These are phyloP conservation scores for Leptothorax acervorum DNA, from an alignment of 2,888 invertebrate species.

Conservation along the genomic window DNA sequence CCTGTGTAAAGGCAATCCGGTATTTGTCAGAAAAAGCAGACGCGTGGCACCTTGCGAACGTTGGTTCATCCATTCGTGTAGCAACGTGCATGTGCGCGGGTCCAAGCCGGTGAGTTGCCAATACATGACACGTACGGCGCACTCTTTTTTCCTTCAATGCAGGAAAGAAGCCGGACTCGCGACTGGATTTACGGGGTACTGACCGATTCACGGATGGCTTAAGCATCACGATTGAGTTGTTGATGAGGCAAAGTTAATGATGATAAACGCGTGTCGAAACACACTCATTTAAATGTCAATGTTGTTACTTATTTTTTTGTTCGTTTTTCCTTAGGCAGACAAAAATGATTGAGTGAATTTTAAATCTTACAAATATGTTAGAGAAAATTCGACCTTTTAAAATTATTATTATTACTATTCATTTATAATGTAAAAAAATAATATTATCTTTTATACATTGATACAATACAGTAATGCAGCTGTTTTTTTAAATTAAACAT, in stretches of 20 bases:
- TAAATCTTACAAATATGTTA: not conserved
- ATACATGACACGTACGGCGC: conserved; percentile 72
- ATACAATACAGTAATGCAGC: not conserved
- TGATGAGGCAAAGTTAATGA: conserved; percentile 25
- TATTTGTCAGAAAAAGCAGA: conserved; percentile 67
- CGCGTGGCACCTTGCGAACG: conserved; percentile 69
- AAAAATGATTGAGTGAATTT: not conserved
- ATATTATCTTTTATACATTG: not conserved
- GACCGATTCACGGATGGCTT: conserved; percentile 44
- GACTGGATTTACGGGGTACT: conserved; percentile 71
- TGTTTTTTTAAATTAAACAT: not conserved
- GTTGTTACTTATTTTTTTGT: not conserved
- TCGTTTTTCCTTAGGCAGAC: not conserved
- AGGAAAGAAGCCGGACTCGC: conserved; percentile 70
- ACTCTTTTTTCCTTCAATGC: conserved; percentile 68
- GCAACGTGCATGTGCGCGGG: conserved; percentile 48
- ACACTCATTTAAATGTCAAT: not conserved
- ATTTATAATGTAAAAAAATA: not conserved
- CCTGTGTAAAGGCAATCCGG: conserved; percentile 49
- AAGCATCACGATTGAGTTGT: conserved; percentile 70
- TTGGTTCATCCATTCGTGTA: conserved; percentile 29
- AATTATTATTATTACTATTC: not conserved
- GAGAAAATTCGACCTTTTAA: not conserved
- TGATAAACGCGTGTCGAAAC: not conserved
- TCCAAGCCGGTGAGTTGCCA: conserved; percentile 53